Conservation (phyloP, 2,113 vertebrate species). For the Ailurus styani region DNA sequence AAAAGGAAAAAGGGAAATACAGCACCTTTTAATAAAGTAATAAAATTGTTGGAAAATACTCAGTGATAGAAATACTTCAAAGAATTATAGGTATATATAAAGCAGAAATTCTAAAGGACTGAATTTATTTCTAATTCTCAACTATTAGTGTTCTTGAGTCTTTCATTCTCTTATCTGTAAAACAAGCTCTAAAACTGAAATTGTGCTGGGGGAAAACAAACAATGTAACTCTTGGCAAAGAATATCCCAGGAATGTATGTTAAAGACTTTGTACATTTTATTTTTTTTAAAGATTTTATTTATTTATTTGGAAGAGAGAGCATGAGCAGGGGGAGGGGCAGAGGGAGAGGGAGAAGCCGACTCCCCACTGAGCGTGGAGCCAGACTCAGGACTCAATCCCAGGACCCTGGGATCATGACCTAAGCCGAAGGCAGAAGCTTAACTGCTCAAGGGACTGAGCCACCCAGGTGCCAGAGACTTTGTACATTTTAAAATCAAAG, state of each 20-base stretch:
- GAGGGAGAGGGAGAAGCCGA: not conserved
- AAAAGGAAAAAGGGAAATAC: not conserved
- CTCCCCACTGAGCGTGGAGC: not conserved
- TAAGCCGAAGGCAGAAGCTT: not conserved
- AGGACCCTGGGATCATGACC: not conserved
- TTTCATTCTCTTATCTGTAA: not conserved
- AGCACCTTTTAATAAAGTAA: not conserved
- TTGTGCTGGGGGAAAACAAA: not conserved
- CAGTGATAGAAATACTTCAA: not conserved
- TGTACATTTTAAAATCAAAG: not conserved
- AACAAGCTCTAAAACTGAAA: not conserved
- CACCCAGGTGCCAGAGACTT: not conserved
- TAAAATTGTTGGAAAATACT: conserved; percentile 9
- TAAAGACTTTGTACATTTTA: not conserved
- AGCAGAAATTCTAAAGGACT: not conserved
- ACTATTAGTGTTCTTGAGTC: not conserved
- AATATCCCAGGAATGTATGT: not conserved
- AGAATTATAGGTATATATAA: not conserved
- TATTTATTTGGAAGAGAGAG: not conserved
- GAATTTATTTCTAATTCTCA: not conserved
- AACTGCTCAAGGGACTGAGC: not conserved
- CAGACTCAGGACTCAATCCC: not conserved
- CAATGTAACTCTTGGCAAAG: not conserved
- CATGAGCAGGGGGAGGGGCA: not conserved
- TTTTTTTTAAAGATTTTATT: not conserved